These are phyloP conservation scores for Drosophila histrio DNA, from an alignment of 2,888 invertebrate species.

Conservation along the genomic window DNA sequence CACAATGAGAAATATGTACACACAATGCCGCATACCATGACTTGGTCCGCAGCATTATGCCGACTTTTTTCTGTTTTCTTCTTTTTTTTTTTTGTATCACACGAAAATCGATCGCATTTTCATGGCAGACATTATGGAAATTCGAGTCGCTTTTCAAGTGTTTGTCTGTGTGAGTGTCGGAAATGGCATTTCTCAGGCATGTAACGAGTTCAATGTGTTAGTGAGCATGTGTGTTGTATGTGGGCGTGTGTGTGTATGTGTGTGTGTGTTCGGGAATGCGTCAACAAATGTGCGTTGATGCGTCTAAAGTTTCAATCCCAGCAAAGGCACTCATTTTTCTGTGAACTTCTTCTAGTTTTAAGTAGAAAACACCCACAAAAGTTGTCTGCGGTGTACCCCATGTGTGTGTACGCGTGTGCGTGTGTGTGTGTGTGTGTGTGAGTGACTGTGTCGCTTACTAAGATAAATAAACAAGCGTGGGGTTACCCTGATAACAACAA, in stretches of 20 bases:
- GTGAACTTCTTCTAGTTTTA: slow-evolving; percentile 35
- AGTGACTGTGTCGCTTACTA: slow-evolving; percentile 25
- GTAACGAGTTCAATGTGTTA: slow-evolving; percentile 68
- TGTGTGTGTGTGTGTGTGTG: not conserved
- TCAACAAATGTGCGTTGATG: slow-evolving; percentile 69
- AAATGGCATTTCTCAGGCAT: slow-evolving; percentile 78
- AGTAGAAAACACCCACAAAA: slow-evolving; percentile 27
- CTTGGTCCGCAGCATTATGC: slow-evolving; percentile 68
- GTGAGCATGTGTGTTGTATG: slow-evolving; percentile 1
- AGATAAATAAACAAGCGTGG: slow-evolving; percentile 21
- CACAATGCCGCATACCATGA: not conserved
- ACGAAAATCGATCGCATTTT: slow-evolving; percentile 80
- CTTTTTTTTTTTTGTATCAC: slow-evolving; percentile 30
- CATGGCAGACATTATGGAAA: slow-evolving; percentile 82
- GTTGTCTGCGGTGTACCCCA: slow-evolving; percentile 12
- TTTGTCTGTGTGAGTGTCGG: slow-evolving; percentile 67
- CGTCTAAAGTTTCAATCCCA: slow-evolving; percentile 58
- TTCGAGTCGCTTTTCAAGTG: slow-evolving; percentile 76
- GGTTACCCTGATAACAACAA: slow-evolving; percentile 5
- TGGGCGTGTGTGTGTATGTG: not conserved
- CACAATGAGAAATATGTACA: not conserved
- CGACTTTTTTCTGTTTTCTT: slow-evolving; percentile 4
- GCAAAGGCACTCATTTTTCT: slow-evolving; percentile 25
- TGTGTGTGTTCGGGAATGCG: slow-evolving; percentile 61
- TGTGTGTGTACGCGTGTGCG: not conserved